Evolutionary conservation across 2,888 invertebrate genomes (phyloP).

Genomic region (Napeogenes sylphis): DNA sequence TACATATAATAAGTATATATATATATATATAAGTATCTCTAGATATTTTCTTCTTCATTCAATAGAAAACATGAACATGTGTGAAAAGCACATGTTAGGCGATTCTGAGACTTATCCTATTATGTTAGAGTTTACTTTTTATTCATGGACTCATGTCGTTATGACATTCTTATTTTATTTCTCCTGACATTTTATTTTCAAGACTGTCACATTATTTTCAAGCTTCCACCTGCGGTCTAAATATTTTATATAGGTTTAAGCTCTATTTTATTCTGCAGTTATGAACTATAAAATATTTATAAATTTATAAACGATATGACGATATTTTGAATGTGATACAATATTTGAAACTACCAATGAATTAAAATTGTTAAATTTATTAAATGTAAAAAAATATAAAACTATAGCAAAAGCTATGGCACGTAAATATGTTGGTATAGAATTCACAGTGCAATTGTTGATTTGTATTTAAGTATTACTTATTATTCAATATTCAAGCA

Average conservation of each 20-base stretch:
- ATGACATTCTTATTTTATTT: slow-evolving; percentile 40
- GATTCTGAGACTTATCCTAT: slow-evolving; percentile 4
- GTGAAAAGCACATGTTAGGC: too few relatives aligned
- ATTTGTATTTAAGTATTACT: too few relatives aligned
- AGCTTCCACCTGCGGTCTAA: slow-evolving; percentile 30
- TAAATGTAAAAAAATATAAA: too few relatives aligned
- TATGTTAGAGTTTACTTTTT: slow-evolving; percentile 1
- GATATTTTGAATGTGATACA: neutral
- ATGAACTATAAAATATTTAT: slow-evolving; percentile 6
- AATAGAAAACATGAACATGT: slow-evolving; percentile 17
- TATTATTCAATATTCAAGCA: too few relatives aligned
- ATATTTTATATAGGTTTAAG: slow-evolving; percentile 25
- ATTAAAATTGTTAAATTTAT: neutral
- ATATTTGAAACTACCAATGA: neutral
- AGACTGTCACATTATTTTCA: slow-evolving; percentile 33
- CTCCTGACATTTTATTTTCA: slow-evolving; percentile 28
- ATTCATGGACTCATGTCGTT: slow-evolving; percentile 36
- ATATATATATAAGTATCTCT: slow-evolving; percentile 1
- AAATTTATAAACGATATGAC: neutral
- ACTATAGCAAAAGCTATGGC: too few relatives aligned
- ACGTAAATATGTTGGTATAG: too few relatives aligned
- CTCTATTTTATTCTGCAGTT: slow-evolving; percentile 17
- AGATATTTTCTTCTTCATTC: slow-evolving; percentile 25
- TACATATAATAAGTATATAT: too few relatives aligned
- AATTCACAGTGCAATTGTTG: too few relatives aligned